phyloP scores from a whole-genome alignment of 1,140 invertebrate genomes.

The Drosophila kepulauana region DNA sequence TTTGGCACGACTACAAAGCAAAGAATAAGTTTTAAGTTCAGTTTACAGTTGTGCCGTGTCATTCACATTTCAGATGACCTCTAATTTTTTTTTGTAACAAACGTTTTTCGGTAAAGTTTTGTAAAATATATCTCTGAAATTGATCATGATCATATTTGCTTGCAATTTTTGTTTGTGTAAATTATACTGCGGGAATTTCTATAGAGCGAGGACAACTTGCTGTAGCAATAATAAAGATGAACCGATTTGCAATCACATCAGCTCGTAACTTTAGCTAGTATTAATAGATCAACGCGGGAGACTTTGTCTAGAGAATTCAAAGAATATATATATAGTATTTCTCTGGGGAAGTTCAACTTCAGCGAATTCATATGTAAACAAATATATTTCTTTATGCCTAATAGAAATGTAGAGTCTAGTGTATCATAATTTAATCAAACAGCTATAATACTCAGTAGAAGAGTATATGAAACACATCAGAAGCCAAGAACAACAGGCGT shows the following conservation, averaged over 20 bases:
- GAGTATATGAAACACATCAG: conserved; percentile 8
- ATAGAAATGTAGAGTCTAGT: too few species aligned
- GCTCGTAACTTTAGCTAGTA: not conserved
- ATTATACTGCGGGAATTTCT: not conserved
- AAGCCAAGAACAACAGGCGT: conserved; percentile 44
- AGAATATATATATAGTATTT: not conserved
- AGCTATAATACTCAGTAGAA: not conserved
- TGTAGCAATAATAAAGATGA: not conserved
- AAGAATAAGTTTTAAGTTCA: conserved; percentile 11
- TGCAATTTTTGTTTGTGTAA: conserved; percentile 1
- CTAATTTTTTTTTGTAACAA: conserved; percentile 9
- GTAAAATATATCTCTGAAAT: conserved; percentile 7
- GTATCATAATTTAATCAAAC: not conserved
- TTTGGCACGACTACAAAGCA: conserved; percentile 38
- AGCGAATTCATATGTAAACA: too few species aligned
- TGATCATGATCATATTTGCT: not conserved
- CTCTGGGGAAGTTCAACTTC: too few species aligned
- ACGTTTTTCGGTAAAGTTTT: conserved; percentile 3
- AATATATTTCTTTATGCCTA: too few species aligned
- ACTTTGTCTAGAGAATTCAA: not conserved
- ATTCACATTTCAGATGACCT: conserved; percentile 22
- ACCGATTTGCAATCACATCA: too few species aligned
- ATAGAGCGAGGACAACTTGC: not conserved
- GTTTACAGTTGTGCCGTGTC: conserved; percentile 22
- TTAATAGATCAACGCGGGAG: conserved; percentile 10